phyloP scores from a whole-genome alignment of 2,888 invertebrate genomes.

The Hyles lineata region DNA sequence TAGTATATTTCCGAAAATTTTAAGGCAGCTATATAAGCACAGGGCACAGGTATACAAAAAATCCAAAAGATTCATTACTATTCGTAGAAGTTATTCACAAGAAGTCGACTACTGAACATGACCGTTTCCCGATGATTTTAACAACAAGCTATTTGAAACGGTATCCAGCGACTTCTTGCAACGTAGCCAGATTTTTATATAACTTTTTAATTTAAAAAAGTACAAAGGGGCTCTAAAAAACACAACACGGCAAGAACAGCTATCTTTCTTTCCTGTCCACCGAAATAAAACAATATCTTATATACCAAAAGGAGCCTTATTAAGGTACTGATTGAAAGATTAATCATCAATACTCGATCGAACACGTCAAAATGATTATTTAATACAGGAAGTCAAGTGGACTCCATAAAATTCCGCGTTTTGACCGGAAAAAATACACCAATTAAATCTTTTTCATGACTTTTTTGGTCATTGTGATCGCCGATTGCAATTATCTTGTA shows the following conservation, averaged over 20 bases:
- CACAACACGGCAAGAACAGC: neutral
- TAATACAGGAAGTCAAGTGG: conserved; percentile 3
- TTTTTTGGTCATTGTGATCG: conserved; percentile 29
- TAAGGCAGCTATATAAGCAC: too few species aligned
- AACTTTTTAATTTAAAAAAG: too few species aligned
- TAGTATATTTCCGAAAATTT: too few species aligned
- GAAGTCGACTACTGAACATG: too few species aligned
- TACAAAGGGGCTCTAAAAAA: neutral
- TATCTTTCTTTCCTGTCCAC: too few species aligned
- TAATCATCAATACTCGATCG: conserved; percentile 8
- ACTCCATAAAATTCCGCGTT: conserved; percentile 16
- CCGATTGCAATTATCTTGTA: neutral
- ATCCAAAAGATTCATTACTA: too few species aligned
- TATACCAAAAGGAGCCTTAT: neutral
- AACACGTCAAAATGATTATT: conserved; percentile 21
- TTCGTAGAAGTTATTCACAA: too few species aligned
- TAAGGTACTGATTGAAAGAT: conserved; percentile 11
- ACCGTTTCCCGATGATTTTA: too few species aligned
- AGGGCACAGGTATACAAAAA: too few species aligned
- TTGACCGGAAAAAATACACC: conserved; percentile 15
- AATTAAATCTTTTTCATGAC: conserved; percentile 19
- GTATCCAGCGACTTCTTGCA: too few species aligned
- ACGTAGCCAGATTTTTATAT: too few species aligned
- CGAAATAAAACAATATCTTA: neutral
- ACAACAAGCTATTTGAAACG: too few species aligned